Conservation (phyloP, 2,888 invertebrate species). For the Amaurobius ferox region DNA sequence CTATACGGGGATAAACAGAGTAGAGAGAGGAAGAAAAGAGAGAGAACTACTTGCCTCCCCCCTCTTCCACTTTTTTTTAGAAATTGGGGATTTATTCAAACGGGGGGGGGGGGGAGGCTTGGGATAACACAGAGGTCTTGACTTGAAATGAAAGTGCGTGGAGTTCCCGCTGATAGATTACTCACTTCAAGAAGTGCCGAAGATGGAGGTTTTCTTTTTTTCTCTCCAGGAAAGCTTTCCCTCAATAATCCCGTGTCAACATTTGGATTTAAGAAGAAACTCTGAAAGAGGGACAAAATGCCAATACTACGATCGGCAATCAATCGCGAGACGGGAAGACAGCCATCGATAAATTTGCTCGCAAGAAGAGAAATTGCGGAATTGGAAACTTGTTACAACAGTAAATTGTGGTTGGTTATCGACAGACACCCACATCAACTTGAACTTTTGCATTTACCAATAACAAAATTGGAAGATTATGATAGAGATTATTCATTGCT, state of each 20-base stretch:
- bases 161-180: slow-evolving; percentile 71
- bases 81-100: slow-evolving; percentile 21
- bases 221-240: slow-evolving; percentile 32
- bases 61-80: slow-evolving; percentile 3
- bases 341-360: neutral
- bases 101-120: slow-evolving; percentile 11
- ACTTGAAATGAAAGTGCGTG: slow-evolving; percentile 70
- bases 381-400: too few relatives aligned
- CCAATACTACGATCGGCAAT: neutral
- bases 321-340: neutral
- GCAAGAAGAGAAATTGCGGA: neutral
- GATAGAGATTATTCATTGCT: too few relatives aligned
- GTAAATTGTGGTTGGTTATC: too few relatives aligned
- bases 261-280: slow-evolving; percentile 50
- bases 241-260: slow-evolving; percentile 64
- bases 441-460: too few relatives aligned
- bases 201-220: slow-evolving; percentile 15
- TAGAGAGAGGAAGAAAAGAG: slow-evolving; percentile 14
- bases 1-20: slow-evolving; percentile 53
- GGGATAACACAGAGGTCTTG: slow-evolving; percentile 66
- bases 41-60: slow-evolving; percentile 12
- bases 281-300: slow-evolving; percentile 6
- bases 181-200: slow-evolving; percentile 39
- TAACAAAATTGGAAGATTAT: too few relatives aligned
- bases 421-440: too few relatives aligned